phyloP scores from a whole-genome alignment of 2,113 vertebrate species.

The Scolopax mira region DNA sequence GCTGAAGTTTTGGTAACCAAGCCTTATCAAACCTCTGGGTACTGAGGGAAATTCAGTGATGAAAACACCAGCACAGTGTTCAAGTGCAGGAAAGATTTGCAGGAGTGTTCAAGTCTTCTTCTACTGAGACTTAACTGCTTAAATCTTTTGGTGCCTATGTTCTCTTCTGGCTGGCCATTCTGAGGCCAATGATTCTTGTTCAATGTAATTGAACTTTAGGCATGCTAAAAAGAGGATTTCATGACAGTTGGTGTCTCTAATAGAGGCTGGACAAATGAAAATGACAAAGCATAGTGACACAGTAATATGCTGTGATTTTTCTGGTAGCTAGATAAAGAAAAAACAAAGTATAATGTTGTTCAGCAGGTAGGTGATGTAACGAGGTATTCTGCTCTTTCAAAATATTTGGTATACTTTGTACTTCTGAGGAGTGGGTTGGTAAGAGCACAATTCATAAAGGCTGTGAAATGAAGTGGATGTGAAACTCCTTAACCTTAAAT shows the following conservation, averaged over 20 bases:
- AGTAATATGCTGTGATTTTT: neutral
- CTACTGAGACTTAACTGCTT: neutral
- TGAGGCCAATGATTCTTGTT: neutral
- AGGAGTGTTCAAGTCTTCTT: neutral
- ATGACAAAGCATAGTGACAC: accelerated
- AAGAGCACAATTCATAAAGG: neutral
- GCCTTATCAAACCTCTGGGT: neutral
- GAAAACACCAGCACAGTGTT: neutral
- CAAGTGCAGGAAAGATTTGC: neutral
- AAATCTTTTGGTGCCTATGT: neutral
- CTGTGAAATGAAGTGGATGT: neutral
- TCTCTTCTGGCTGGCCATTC: neutral
- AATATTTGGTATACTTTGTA: neutral
- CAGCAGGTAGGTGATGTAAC: neutral
- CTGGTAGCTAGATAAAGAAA: neutral
- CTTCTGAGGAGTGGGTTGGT: neutral
- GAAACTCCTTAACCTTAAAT: neutral
- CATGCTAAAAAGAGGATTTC: neutral
- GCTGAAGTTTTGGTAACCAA: accelerated
- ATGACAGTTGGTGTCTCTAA: neutral
- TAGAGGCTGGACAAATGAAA: neutral
- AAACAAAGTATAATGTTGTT: neutral
- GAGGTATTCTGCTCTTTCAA: neutral
- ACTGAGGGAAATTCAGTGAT: neutral
- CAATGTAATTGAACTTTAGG: neutral